A percentile compares a stretch with the other conserved stretches of the same genome.
phyloP scores from a whole-genome alignment of 1,140 invertebrate genomes.

The Micrasema minimum region DNA sequence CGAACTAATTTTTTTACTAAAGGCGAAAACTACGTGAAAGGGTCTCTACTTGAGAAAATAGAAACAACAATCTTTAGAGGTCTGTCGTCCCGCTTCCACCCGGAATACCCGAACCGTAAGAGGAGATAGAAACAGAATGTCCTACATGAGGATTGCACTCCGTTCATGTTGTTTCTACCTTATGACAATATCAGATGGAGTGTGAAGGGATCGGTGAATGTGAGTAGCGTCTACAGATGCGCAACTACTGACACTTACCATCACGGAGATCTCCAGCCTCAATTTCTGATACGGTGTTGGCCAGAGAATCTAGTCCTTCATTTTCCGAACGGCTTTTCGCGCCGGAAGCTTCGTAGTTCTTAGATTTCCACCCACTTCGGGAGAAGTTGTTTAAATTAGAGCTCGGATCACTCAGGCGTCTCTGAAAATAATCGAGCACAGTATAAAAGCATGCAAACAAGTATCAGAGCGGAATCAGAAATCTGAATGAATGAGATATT shows the following conservation, averaged over 20 bases:
- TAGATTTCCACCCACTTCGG: conserved; percentile 82
- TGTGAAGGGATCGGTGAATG: not conserved
- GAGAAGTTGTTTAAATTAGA: conserved; percentile 92
- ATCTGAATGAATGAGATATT: too few species aligned
- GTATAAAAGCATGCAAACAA: not conserved
- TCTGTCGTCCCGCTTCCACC: conserved; percentile 53
- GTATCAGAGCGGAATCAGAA: too few species aligned
- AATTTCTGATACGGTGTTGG: conserved; percentile 87
- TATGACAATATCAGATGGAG: not conserved
- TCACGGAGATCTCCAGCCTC: conserved; percentile 93
- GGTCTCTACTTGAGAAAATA: conserved; percentile 43
- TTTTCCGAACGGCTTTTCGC: conserved; percentile 90
- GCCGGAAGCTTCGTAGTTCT: conserved; percentile 65
- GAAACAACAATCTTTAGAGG: conserved; percentile 50
- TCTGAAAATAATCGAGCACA: conserved; percentile 65
- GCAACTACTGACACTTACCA: conserved; percentile 71
- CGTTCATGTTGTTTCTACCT: conserved; percentile 51
- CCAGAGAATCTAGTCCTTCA: conserved; percentile 86
- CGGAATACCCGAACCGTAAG: conserved; percentile 19
- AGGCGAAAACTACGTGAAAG: conserved; percentile 41
- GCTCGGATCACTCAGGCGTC: conserved; percentile 93
- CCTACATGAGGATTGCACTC: conserved; percentile 18
- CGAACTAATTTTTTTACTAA: conserved; percentile 30
- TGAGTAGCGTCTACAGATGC: conserved; percentile 17
- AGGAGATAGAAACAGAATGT: conserved; percentile 32